Conservation (phyloP, 2,888 invertebrate genomes). For the Hypercompe scribonia region DNA sequence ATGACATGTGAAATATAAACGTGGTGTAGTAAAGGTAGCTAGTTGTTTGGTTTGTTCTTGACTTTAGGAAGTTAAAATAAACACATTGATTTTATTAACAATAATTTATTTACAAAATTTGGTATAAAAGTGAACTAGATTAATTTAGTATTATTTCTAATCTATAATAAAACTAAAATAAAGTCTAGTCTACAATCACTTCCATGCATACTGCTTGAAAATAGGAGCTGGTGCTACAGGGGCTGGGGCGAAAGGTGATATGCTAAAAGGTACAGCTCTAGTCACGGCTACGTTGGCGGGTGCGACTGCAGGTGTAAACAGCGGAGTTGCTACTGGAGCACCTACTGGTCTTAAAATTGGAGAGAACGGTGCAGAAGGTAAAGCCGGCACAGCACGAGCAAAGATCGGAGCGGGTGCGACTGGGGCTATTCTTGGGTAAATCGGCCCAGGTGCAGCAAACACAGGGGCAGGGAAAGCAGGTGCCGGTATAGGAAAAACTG, state of each 20-base stretch:
- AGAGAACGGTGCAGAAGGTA: constrained; percentile 63
- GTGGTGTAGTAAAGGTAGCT: too few species aligned
- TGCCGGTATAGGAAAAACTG: constrained; percentile 24
- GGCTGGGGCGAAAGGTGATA: constrained; percentile 63
- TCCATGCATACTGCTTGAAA: constrained; percentile 75
- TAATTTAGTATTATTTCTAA: constrained; percentile 51
- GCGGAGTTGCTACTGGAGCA: constrained; percentile 54
- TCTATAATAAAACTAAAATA: constrained; percentile 44
- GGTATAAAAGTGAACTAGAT: constrained; percentile 57
- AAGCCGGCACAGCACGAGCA: constrained; percentile 45
- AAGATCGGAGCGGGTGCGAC: constrained; percentile 52
- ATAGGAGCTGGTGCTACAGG: constrained; percentile 63
- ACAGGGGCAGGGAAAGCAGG: constrained; percentile 46
- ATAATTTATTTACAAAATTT: constrained; percentile 64
- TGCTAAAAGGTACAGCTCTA: constrained; percentile 58
- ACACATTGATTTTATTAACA: constrained; percentile 28
- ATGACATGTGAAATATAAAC: too few species aligned
- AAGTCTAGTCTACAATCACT: constrained; percentile 66
- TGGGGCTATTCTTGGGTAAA: constrained; percentile 49
- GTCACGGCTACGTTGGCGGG: constrained; percentile 65
- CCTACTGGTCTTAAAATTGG: constrained; percentile 60
- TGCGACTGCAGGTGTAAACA: constrained; percentile 57
- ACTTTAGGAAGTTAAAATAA: constrained; percentile 14
- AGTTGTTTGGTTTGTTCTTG: neutral
- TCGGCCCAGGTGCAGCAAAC: constrained; percentile 33